Evolutionary conservation across 2,797 vertebrate species (phyloP).

Genomic region (Chiloscyllium punctatum): DNA sequence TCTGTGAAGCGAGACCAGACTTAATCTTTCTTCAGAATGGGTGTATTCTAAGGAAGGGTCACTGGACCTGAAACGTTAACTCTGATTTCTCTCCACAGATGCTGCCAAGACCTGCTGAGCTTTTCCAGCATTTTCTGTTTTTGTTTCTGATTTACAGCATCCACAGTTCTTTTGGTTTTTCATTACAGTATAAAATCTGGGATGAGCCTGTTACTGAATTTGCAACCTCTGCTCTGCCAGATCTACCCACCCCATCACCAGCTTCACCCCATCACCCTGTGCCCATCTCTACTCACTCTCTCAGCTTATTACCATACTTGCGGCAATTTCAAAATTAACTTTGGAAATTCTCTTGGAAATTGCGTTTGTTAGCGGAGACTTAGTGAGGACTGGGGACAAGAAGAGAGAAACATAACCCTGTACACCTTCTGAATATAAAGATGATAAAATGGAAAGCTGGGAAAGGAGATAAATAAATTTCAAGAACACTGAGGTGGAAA

Average conservation of each 20-base stretch:
- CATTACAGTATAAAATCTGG: background rate
- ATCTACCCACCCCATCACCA: background rate
- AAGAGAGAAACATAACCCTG: rapidly evolving
- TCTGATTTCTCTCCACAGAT: too few relatives aligned
- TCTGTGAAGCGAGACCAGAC: too few relatives aligned
- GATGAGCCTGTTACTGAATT: background rate
- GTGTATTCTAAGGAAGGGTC: too few relatives aligned
- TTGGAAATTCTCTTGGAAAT: background rate
- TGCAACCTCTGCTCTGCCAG: background rate
- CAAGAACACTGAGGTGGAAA: background rate
- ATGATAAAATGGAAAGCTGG: background rate
- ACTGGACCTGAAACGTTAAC: too few relatives aligned
- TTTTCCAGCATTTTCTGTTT: too few relatives aligned
- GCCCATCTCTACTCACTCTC: background rate
- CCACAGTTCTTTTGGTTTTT: too few relatives aligned
- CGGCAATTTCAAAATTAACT: background rate
- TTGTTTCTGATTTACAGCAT: too few relatives aligned
- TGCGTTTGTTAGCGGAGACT: background rate
- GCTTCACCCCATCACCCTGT: background rate
- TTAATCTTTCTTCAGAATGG: too few relatives aligned
- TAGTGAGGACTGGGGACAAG: background rate
- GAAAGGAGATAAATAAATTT: background rate
- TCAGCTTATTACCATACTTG: background rate
- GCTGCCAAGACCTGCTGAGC: too few relatives aligned
- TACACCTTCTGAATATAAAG: background rate